Evolutionary conservation across 2,797 vertebrate species (phyloP).

Genomic region (Oreortyx pictus): DNA sequence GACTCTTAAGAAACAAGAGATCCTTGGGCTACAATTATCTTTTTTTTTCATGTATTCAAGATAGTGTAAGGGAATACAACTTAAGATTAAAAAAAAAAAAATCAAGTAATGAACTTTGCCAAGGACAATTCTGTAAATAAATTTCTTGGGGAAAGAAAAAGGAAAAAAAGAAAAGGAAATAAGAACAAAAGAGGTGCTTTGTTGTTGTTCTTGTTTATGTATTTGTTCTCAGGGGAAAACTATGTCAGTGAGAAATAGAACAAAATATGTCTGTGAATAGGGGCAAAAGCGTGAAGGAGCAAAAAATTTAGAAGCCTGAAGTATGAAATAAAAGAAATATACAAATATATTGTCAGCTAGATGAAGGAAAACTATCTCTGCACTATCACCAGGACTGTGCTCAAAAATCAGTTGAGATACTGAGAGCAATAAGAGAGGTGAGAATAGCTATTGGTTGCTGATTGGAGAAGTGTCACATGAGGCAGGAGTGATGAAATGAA

Average conservation of each 20-base stretch:
- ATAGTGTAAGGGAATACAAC: not conserved
- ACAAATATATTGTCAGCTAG: not conserved
- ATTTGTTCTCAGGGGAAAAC: not conserved
- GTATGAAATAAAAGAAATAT: not conserved
- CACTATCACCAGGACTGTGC: not conserved
- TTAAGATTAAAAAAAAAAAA: not conserved
- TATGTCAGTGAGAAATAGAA: not conserved
- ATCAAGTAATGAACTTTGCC: not conserved
- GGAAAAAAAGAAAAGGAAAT: not conserved
- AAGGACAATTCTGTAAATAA: not conserved
- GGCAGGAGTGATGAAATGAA: constrained; percentile 1
- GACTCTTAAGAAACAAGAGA: not conserved
- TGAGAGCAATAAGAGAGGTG: not conserved
- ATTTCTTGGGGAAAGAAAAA: not conserved
- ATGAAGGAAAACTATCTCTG: constrained; percentile 13
- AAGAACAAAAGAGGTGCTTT: fast-evolving
- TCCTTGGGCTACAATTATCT: not conserved
- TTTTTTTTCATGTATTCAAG: not conserved
- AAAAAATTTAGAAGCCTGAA: not conserved
- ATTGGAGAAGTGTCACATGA: constrained; percentile 32
- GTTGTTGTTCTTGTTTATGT: not conserved
- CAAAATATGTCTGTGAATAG: not conserved
- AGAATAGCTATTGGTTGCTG: not conserved
- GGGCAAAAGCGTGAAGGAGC: not conserved
- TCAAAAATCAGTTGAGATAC: constrained; percentile 33